Evolutionary conservation across 2,797 vertebrate genomes (phyloP), one percentile per base, ranked within the genome.

Genomic region (Sebastolobus alascanus): DNA sequence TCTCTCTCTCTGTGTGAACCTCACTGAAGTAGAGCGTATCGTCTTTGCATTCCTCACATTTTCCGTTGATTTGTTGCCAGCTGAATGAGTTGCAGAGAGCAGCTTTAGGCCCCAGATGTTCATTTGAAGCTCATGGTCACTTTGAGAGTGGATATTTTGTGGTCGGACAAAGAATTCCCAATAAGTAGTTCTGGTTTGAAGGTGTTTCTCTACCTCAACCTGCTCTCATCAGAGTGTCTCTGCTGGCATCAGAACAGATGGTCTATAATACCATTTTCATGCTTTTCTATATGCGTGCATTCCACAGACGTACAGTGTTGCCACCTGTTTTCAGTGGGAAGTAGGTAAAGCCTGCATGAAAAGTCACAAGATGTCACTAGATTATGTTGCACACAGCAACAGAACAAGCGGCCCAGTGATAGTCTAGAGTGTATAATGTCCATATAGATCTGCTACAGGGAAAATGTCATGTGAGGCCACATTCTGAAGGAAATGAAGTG

Each of bases 21-120:
- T 29, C 22, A 7, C 29, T 61, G 35, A 73, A 67, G 72, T 27
- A 16, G 25, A 60, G 27, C 73, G 8, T 6, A 33, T 73, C 5
- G 4, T 60, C 46, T 58, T 35, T 55, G 58, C 87, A 87, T 90
- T 90, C 85, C 67, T 79, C 64, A 54, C 78, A 78, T 84, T 85
- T 77, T 79, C 64, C 9, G 14, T 12, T 25, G 18, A 20, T 59
- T 31, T 69, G 14, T 27, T 37, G 20, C 46, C 46, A 43, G 58
- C 4, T 46, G 63, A 74, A 46, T n/a, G 12, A 13, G 10, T 25
- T 12, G 8, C 16, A 43, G 35, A 50, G 55, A 27, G 37, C 14
- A 4, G 10, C 38, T 67, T 29, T 11, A 55, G 16, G n/a, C 22
- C 59, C 59, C 68, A 69, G 61, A 68, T 59, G 68, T 81, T 55